A percentile compares a stretch with the other conserved stretches of the same genome.
Conservation (phyloP, 2,888 invertebrate species). For the Craniophora ligustri region DNA sequence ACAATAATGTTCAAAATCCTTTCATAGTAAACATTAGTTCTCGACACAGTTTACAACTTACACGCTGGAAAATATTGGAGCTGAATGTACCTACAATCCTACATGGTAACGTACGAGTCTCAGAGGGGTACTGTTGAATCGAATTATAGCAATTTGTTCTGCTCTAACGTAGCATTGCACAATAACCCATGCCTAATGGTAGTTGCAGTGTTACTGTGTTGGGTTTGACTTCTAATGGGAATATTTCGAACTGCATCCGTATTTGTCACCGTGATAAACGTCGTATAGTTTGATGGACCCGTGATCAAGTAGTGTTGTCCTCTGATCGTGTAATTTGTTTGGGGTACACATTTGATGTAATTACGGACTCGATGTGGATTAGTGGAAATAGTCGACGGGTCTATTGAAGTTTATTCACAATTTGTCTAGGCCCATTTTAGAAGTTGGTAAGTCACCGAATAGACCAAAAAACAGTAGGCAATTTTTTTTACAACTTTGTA, state of each 20-base stretch:
- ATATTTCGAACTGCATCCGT: conserved; percentile 48
- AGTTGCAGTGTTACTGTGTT: conserved; percentile 46
- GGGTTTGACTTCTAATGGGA: conserved; percentile 35
- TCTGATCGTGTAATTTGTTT: conserved; percentile 21
- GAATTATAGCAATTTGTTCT: conserved; percentile 78
- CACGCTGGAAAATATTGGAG: conserved; percentile 53
- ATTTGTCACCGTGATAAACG: conserved; percentile 35
- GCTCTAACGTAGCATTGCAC: conserved; percentile 56
- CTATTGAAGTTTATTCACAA: no score
- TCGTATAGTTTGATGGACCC: conserved; percentile 20
- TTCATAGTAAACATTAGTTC: conserved; percentile 59
- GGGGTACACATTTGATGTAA: background rate
- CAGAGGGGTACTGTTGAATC: conserved; percentile 70
- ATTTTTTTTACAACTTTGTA: no score
- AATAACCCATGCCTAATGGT: conserved; percentile 64
- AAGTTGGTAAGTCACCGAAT: no score
- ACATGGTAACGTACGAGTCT: conserved; percentile 65
- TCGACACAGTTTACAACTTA: conserved; percentile 59
- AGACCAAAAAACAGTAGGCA: no score
- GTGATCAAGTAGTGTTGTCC: background rate
- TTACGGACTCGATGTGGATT: background rate
- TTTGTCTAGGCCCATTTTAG: no score
- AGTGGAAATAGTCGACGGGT: background rate
- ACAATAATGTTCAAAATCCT: conserved; percentile 33
- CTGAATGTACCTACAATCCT: conserved; percentile 28